A percentile compares a stretch with the other conserved stretches of the same genome.
Evolutionary conservation across 35 echinoderm and acorn worm species (phyloP).

Genomic region (Lytechinus variegatus): DNA sequence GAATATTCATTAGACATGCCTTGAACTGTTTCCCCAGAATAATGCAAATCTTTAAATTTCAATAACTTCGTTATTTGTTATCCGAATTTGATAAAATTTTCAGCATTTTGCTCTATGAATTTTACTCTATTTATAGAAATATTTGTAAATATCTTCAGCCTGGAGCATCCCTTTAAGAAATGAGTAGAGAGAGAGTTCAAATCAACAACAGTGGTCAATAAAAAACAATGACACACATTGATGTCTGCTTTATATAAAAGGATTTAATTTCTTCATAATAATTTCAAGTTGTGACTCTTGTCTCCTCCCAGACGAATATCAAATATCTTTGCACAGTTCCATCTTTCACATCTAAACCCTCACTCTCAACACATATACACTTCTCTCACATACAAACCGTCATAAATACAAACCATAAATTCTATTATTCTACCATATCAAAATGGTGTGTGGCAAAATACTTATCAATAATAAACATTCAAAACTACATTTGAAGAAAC

Average conservation of each 20-base stretch:
- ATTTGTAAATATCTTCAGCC: no score
- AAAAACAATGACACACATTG: background rate
- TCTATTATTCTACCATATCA: background rate
- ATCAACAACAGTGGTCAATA: background rate
- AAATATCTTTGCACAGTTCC: constrained; percentile 12
- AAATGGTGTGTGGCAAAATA: background rate
- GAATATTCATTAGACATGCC: no score
- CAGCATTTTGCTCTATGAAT: no score
- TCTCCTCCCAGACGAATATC: background rate
- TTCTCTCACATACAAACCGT: background rate
- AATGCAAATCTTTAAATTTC: no score
- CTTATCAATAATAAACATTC: background rate
- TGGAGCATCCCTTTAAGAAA: no score
- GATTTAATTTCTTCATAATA: constrained; percentile 7
- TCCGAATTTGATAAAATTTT: no score
- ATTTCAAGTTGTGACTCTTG: constrained; percentile 6
- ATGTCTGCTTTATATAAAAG: background rate
- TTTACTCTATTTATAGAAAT: no score
- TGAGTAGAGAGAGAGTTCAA: no score
- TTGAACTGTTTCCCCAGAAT: no score
- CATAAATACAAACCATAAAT: background rate
- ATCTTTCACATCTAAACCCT: background rate
- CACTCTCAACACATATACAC: background rate
- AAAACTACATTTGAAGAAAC: background rate
- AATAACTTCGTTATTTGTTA: no score